Base-by-base conservation (phyloP, 1,140 invertebrate genomes). In the Euschistus heros region DNA sequence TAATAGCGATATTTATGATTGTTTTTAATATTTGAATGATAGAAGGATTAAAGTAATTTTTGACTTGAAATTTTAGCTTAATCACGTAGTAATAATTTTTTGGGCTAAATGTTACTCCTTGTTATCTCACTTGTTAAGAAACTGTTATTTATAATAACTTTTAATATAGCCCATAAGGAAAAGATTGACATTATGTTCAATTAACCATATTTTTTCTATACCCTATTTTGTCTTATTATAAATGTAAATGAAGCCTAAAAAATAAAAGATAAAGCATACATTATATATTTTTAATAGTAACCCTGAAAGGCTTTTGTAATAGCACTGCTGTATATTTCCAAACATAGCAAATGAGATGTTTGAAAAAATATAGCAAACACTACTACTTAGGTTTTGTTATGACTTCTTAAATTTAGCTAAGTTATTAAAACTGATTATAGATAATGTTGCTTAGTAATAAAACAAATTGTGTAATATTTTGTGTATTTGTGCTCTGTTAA, bases 1-100 rank as follows among this genome's bases (percentile, higher is more conserved):
- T 62, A 30, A 44, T 62, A 62, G 30, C 44, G 20, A 62, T 62
- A 47, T 62, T 62, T 62, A 62, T 42, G 30, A 37, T 61, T 62
- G 20, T 62, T 62, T 62, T 62, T 62, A 42, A 62, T 62, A 24
- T 62, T 62, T 33, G 47, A 26, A 57, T 24, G 18, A 57, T 22
- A 24, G 24, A 24, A 24, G 24, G 24, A 57, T 24, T 26, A 24
- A 24, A 57, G 24, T 57, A 57, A 57, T 57, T 57, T 24, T 57
- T 50, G 54, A 57, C 54, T 17, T 24, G 54, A 57, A 27, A 24
- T 26, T 26, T 57, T 50, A 57, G 54, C 54, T 57, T 57, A 26
- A 8, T 57, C 54, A 57, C 24, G 20, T 57, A 24, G 22, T 26
- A 57, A n/a, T n/a, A n/a, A 1, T 57, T 22, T 37, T 37, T 24